phyloP scores from a whole-genome alignment of 2,888 invertebrate species.

The Tryphoninae sp. region DNA sequence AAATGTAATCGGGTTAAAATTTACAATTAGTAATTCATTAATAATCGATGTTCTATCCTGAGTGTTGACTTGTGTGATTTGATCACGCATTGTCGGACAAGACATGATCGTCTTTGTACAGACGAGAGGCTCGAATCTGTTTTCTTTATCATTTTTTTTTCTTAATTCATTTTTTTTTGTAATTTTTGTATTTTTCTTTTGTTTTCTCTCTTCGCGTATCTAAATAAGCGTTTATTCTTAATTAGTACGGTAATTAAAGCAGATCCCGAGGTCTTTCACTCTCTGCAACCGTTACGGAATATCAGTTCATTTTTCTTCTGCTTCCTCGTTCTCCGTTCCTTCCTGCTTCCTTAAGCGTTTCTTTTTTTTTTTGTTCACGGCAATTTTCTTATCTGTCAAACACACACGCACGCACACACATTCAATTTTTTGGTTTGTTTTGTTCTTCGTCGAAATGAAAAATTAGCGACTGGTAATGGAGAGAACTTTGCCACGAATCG shows the following conservation, averaged over 20 bases:
- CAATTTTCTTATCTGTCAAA: constrained; percentile 52
- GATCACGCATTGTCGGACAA: constrained; percentile 62
- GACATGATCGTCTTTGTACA: constrained; percentile 68
- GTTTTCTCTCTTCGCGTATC: constrained; percentile 66
- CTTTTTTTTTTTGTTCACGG: constrained; percentile 18
- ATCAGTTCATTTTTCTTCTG: constrained; percentile 68
- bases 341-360: constrained; percentile 6
- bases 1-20: constrained; percentile 22
- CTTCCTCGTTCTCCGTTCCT: background rate
- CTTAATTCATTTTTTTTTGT: background rate
- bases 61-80: constrained; percentile 65
- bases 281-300: constrained; percentile 66
- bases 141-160: background rate
- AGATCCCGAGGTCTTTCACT: constrained; percentile 65
- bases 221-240: constrained; percentile 68
- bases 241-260: constrained; percentile 61
- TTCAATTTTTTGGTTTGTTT: constrained; percentile 24
- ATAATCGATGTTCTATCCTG: constrained; percentile 69
- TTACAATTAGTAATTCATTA: constrained; percentile 31
- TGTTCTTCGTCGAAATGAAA: background rate
- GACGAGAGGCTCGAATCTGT: constrained; percentile 39
- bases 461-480: constrained; percentile 5
- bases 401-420: constrained; percentile 25
- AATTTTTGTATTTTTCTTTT: background rate
- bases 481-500: constrained; percentile 13